Evolutionary conservation across 2,113 vertebrate genomes (phyloP), one percentile per base, ranked within the genome.

Genomic region (Mobula birostris): DNA sequence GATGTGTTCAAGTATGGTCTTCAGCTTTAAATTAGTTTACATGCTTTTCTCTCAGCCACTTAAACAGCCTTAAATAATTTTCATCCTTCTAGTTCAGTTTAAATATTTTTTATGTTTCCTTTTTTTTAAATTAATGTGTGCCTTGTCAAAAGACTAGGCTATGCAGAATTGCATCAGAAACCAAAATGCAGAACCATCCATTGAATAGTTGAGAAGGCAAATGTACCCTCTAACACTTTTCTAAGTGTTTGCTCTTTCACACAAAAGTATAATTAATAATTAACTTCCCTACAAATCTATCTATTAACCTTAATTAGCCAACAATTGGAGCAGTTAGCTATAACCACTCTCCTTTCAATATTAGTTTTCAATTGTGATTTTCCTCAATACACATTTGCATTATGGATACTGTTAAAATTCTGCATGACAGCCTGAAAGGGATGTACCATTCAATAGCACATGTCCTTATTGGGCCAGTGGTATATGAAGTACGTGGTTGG

Each of bases 121-220:
- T 95, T 97, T 97, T 97, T 97, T 97, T 97, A 96, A 98, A 97
- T 97, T 97, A 98, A 97, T 97, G 97, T 96, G 97, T 97, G 98
- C 98, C 98, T 99, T 98, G 98, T 98, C 98, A 97, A 98, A 97
- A 98, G 98, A 98, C 98, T 97, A 97, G 98, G 98, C 97, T 97
- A 96, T 98, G 98, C 98, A 98, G 97, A 97, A 98, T 98, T 99
- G 98, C 98, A 99, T 98, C 98, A 98, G 98, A 97, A 98, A 97
- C 97, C 98, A 97, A 97, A 98, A 98, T 97, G 97, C 98, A 97
- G 97, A 76, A 24, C 70, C 68, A 40, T 72, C 21, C 24, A 29
- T 76, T 93, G 70, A 93, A 93, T 56, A 74, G 21, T 29, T 93
- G 91, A 24, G 36, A 72, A 93, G 61, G 70, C 68, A 56, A 93